These are phyloP conservation scores for Protula sp. DNA, from an alignment of 2,888 invertebrate species.

Conservation along the genomic window DNA sequence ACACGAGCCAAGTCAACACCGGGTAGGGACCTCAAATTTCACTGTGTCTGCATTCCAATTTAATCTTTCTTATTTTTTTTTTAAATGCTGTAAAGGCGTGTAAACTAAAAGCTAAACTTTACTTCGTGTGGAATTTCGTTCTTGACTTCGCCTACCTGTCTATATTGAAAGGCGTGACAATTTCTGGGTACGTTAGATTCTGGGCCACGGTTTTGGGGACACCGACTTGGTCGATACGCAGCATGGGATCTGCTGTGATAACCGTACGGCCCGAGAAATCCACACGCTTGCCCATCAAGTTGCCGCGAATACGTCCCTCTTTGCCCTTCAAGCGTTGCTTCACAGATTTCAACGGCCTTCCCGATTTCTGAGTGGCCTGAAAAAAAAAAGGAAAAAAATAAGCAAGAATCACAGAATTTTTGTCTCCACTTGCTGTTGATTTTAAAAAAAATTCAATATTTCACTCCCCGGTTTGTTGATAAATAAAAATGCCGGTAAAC, in stretches of 20 bases:
- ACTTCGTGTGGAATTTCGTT: no score
- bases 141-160: no score
- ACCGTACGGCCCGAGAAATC: slow-evolving; percentile 99
- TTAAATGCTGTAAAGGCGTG: no score
- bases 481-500: no score
- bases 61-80: no score
- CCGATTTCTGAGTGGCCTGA: slow-evolving; percentile 94
- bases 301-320: slow-evolving; percentile 97
- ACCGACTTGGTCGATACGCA: slow-evolving; percentile 92
- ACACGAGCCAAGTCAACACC: no score
- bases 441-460: no score
- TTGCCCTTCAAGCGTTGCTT: slow-evolving; percentile 94
- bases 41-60: no score
- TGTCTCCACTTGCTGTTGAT: no score
- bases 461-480: no score
- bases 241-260: slow-evolving; percentile 59
- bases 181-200: slow-evolving; percentile 97
- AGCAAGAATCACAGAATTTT: neutral
- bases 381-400: slow-evolving; percentile 1
- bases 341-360: slow-evolving; percentile 94
- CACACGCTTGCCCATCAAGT: slow-evolving; percentile 99
- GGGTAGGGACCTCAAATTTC: no score
- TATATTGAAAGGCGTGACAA: slow-evolving; percentile 98
- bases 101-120: no score
- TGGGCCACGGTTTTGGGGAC: slow-evolving; percentile 97